Evolutionary conservation across 2,113 vertebrate species (phyloP).

Genomic region (Romanogobio albipinnatus): DNA sequence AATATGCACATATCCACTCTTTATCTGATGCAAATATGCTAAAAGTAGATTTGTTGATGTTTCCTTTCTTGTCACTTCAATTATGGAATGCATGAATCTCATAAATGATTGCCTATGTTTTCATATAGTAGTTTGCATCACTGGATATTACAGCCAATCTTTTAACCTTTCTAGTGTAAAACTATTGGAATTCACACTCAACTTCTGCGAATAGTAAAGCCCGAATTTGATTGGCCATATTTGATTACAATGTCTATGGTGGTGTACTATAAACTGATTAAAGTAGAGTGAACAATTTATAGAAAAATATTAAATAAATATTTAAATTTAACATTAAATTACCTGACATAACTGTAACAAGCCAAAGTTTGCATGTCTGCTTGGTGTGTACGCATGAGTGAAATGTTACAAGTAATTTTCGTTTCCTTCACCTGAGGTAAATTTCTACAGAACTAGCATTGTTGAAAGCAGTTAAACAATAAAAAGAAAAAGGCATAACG

Average conservation of each 20-base stretch:
- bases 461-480: slow-evolving; percentile 1
- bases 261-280: neutral
- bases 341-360: neutral
- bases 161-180: neutral
- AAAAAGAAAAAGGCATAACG: neutral
- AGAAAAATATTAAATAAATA: neutral
- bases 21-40: neutral
- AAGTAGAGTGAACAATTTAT: neutral
- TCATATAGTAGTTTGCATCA: neutral
- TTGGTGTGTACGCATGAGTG: neutral
- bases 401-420: neutral
- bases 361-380: neutral
- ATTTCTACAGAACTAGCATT: neutral
- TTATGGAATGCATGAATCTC: neutral
- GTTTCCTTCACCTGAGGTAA: neutral
- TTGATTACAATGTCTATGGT: neutral
- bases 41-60: neutral
- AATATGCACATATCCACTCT: neutral
- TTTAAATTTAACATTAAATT: neutral
- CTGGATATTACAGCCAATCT: neutral
- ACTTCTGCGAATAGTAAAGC: too few species aligned
- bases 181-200: neutral
- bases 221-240: too few species aligned
- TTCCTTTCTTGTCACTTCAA: neutral
- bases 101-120: neutral